Base-by-base conservation (phyloP, 2,888 invertebrate genomes). In the Buathra laborator region DNA sequence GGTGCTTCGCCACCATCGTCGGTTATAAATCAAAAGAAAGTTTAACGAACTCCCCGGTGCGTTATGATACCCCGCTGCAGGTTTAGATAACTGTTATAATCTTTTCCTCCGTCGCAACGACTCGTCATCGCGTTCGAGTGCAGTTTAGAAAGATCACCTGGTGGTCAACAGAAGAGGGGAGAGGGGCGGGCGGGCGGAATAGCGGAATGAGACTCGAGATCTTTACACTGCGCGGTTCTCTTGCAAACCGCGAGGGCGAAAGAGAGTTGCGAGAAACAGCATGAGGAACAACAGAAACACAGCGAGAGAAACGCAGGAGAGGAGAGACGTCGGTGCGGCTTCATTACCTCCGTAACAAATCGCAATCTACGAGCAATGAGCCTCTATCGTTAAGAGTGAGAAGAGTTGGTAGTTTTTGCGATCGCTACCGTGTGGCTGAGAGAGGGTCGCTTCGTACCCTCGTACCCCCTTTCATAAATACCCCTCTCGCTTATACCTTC, bases 281-380 rank as follows among this genome's bases (percentile, higher is more conserved):
- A 71, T 29, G 59, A 16, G 62, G 59, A 59, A 59, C 76, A 68
- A 62, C 62, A 64, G 76, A 67, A 76, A 79, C 68, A 81, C 85
- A 48, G 80, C 46, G 14, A 14, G 4, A 12, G 32, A 24, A 16
- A 1, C 12, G 3, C 12, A 78, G 71, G 67, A 81, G 76, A 82
- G 86, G 81, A 78, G 72, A 86, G 87, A 86, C 86, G 9, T 7
- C 89, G 88, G 89, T 89, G 90, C 88, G 89, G 93, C 91, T 94
- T 93, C 93, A 93, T 94, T 94, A 93, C 92, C 91, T 86, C 92
- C 93, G 92, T 94, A 89, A 91, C 93, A 91, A 94, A 93, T 94
- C 91, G 93, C 92, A 92, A 93, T 93, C 93, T 92, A 92, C 92
- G 90, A 91, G 92, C 91, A 92, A 92, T 92, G 92, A 92, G 92